phyloP scores from a whole-genome alignment of 2,888 invertebrate species.

The Parelbella ahira region DNA sequence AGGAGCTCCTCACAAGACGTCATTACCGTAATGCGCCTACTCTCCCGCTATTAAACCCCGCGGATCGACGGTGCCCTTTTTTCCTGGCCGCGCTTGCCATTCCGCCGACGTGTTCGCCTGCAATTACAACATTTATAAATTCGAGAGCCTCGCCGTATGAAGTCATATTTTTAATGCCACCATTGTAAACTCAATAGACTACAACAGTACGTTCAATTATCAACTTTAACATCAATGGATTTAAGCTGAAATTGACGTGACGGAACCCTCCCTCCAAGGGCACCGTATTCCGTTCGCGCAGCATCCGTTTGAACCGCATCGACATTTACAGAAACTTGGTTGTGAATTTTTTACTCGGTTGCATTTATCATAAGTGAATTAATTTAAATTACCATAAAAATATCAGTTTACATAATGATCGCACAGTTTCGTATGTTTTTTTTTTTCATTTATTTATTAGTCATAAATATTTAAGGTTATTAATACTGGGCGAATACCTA shows the following conservation, averaged over 20 bases:
- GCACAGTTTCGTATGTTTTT: slow-evolving; percentile 43
- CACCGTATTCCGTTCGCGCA: slow-evolving; percentile 33
- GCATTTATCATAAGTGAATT: slow-evolving; percentile 74
- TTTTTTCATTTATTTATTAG: too few relatives aligned
- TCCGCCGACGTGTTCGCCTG: slow-evolving; percentile 47
- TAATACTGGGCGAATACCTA: slow-evolving; percentile 53
- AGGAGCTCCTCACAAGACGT: slow-evolving; percentile 34
- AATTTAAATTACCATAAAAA: slow-evolving; percentile 73
- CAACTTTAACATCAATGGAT: slow-evolving; percentile 26
- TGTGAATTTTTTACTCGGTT: slow-evolving; percentile 53
- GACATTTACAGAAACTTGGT: slow-evolving; percentile 61
- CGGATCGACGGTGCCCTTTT: slow-evolving; percentile 50
- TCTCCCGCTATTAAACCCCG: slow-evolving; percentile 62
- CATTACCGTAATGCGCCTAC: slow-evolving; percentile 64
- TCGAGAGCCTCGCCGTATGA: slow-evolving; percentile 50
- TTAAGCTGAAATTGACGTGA: slow-evolving; percentile 30
- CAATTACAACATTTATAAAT: slow-evolving; percentile 68
- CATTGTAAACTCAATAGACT: slow-evolving; percentile 43
- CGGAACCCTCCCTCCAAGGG: background rate
- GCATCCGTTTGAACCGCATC: slow-evolving; percentile 57
- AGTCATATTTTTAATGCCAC: slow-evolving; percentile 56
- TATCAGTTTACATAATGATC: slow-evolving; percentile 64
- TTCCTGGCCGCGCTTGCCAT: slow-evolving; percentile 48
- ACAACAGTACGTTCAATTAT: slow-evolving; percentile 26
- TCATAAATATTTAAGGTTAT: slow-evolving; percentile 52